Evolutionary conservation across 2,888 invertebrate species (phyloP).

Genomic region (Eupsilia transversa): DNA sequence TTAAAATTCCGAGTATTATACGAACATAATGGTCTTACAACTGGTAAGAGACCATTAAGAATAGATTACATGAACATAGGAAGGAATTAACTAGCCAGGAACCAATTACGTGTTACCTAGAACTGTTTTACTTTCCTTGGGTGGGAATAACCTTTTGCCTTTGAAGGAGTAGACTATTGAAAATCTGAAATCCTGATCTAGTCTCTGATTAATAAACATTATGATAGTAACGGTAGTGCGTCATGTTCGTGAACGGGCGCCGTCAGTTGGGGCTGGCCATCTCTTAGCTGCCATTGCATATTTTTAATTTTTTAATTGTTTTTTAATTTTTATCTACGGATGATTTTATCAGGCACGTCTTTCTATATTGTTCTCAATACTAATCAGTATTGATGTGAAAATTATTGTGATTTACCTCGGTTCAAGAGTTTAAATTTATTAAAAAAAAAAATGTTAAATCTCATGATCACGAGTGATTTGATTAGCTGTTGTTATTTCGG

Average conservation of each 20-base stretch:
- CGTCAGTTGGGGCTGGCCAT: too few relatives aligned
- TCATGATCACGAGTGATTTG: background rate
- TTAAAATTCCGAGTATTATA: constrained; percentile 62
- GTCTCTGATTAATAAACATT: background rate
- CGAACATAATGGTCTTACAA: constrained; percentile 42
- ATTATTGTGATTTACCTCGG: background rate
- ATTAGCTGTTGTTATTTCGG: background rate
- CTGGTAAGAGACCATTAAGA: constrained; percentile 44
- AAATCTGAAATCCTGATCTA: constrained; percentile 1
- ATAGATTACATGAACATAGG: constrained; percentile 48
- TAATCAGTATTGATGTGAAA: background rate
- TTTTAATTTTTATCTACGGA: too few relatives aligned
- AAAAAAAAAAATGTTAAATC: background rate
- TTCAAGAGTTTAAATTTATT: background rate
- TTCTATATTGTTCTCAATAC: too few relatives aligned
- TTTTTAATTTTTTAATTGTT: too few relatives aligned
- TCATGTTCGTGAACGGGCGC: too few relatives aligned
- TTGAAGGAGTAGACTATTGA: background rate
- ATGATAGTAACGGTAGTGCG: background rate
- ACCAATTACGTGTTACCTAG: constrained; percentile 28
- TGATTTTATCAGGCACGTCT: too few relatives aligned
- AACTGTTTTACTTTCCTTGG: background rate
- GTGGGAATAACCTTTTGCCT: background rate
- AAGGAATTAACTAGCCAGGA: constrained; percentile 32
- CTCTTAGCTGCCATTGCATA: too few relatives aligned